Evolutionary conservation across 2,888 invertebrate genomes (phyloP).

Genomic region (Piscicola geometra): DNA sequence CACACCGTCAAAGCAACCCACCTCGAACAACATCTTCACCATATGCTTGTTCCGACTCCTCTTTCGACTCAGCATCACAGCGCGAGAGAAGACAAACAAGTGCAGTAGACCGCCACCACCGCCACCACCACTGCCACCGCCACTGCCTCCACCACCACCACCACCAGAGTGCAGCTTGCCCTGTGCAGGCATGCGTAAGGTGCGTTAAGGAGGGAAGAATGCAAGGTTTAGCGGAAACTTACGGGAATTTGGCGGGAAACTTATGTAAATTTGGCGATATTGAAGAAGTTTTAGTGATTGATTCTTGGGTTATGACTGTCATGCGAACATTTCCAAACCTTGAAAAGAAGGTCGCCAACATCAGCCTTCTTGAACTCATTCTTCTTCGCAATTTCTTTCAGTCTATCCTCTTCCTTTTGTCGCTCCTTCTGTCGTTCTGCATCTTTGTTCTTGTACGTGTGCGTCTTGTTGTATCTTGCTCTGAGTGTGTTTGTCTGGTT

Average conservation of each 20-base stretch:
- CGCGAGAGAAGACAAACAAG: background rate
- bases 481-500: constrained; percentile 7
- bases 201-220: too few species aligned
- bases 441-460: background rate
- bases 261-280: too few species aligned
- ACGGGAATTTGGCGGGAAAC: too few species aligned
- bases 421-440: too few species aligned
- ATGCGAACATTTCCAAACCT: too few species aligned
- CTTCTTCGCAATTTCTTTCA: background rate
- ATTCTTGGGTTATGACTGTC: too few species aligned
- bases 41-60: constrained; percentile 3
- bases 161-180: background rate
- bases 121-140: background rate
- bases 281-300: too few species aligned
- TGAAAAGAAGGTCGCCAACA: constrained; percentile 9
- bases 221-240: too few species aligned
- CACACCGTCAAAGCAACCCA: background rate
- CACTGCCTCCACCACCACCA: background rate
- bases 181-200: too few species aligned
- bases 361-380: background rate
- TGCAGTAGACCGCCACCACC: background rate
- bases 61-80: background rate
- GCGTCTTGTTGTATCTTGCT: background rate
- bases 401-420: background rate
- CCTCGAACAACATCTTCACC: constrained; percentile 6